Evolutionary conservation across 2,797 vertebrate species (phyloP), one percentile per base, ranked within the genome.

Genomic region (Strix occidentalis): DNA sequence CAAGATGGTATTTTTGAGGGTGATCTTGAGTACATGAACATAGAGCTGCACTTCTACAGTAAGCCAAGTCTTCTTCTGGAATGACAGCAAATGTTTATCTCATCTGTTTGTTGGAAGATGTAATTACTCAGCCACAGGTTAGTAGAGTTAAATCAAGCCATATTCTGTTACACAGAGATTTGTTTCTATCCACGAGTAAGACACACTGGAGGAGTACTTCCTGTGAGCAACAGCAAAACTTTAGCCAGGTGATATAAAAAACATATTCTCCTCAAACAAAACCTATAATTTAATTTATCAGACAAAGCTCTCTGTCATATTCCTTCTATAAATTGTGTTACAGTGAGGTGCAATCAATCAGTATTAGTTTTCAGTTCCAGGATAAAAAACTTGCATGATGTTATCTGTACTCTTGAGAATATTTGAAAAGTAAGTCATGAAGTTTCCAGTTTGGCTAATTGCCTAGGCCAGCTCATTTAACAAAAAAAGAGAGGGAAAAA

Each of bases 401-500:
- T 28, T 79, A 57, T n/a, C n/a, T 50, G 23, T 53, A 31, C 7
- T 66, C 28, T 68, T 61, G 13, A 75, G n/a, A 37, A 77, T 48
- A 75, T 75, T 41, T 84, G 48, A 53, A 89, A 94, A 78, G 29
- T 29, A 88, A 50, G 4, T 78, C 84, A 28, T 41, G 20, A 79
- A 85, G 16, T 61, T 57, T 61, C 8, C 17, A 19, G 41, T 87
- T 46, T 57, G 45, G 11, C 9, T 74, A 66, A 35, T 63, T 77
- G 39, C 14, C 8, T 41, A 48, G 4, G 16, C 11, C 3, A 70
- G 20, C 8, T 72, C 11, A 66, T 79, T 58, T n/a, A 63, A 58
- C 21, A 16, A 24, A 35, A 31, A 51, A n/a, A 25, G 8, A 13
- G 3, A 20, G 3, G 6, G 1, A 2, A 6, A 28, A 28, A 35